phyloP scores from a whole-genome alignment of 2,797 vertebrate species.

The Siniperca obscura region DNA sequence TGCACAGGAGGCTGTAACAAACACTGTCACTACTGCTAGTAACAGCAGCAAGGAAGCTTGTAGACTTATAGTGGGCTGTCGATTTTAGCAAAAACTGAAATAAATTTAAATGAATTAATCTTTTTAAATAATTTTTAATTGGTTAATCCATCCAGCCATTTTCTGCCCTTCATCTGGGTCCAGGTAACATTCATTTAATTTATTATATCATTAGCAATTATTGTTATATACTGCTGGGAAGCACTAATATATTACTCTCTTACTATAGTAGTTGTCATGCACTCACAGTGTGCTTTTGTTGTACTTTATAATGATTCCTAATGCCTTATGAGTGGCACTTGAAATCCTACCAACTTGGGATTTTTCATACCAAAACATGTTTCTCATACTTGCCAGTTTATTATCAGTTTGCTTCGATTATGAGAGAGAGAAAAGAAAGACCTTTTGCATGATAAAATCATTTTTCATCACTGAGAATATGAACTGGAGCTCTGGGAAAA shows the following conservation, averaged over 20 bases:
- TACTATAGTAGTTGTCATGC: not conserved
- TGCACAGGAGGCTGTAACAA: not conserved
- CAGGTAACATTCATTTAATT: not conserved
- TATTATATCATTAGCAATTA: not conserved
- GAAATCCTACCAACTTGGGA: too few relatives aligned
- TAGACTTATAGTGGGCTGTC: not conserved
- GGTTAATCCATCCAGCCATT: too few relatives aligned
- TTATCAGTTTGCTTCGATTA: not conserved
- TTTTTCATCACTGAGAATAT: not conserved
- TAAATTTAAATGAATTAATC: not conserved
- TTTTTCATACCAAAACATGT: not conserved
- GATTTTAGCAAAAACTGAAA: not conserved
- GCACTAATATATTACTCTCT: not conserved
- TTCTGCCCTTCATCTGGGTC: not conserved
- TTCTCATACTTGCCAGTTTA: not conserved
- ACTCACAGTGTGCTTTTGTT: not conserved
- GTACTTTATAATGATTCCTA: not conserved
- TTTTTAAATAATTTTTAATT: not conserved
- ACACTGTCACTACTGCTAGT: not conserved
- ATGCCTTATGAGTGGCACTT: not conserved
- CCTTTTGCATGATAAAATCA: not conserved
- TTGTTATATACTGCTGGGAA: not conserved
- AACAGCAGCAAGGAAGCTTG: not conserved
- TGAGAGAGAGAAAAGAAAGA: too few relatives aligned
- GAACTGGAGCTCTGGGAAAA: constrained; percentile 12